phyloP scores from a whole-genome alignment of 2,797 vertebrate genomes.

The Hypotaenidia philippensis region DNA sequence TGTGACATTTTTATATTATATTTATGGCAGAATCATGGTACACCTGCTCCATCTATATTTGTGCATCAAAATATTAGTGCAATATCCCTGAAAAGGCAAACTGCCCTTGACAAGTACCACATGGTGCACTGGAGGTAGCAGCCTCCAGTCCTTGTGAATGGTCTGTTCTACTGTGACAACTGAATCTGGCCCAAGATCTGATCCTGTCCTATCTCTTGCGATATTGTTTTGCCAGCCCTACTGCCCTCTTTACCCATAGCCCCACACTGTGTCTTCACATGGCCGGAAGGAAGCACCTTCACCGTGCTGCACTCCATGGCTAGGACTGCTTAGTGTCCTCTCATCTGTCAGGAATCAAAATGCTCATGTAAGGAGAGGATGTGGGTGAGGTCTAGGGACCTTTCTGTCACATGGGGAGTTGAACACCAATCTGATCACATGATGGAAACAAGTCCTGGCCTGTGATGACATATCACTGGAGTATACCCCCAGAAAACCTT shows the following conservation, averaged over 20 bases:
- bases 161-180: not conserved
- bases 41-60: not conserved
- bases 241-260: not conserved
- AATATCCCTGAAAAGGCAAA: not conserved
- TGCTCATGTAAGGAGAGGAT: not conserved
- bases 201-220: not conserved
- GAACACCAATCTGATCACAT: not conserved
- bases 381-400: not conserved
- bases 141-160: not conserved
- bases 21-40: not conserved
- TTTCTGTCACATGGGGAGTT: not conserved
- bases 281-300: not conserved
- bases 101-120: not conserved
- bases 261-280: not conserved
- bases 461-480: not conserved
- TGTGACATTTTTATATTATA: not conserved
- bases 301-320: not conserved
- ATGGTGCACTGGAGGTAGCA: not conserved
- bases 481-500: not conserved
- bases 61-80: not conserved
- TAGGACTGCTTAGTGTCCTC: not conserved
- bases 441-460: not conserved
- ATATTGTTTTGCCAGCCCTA: not conserved
- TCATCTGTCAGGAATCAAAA: not conserved
- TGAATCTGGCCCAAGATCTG: not conserved